Percentiles rank a stretch among this genome's conserved stretches.
Conservation (phyloP, 1,140 invertebrate species). For the Heliconius nattereri region DNA sequence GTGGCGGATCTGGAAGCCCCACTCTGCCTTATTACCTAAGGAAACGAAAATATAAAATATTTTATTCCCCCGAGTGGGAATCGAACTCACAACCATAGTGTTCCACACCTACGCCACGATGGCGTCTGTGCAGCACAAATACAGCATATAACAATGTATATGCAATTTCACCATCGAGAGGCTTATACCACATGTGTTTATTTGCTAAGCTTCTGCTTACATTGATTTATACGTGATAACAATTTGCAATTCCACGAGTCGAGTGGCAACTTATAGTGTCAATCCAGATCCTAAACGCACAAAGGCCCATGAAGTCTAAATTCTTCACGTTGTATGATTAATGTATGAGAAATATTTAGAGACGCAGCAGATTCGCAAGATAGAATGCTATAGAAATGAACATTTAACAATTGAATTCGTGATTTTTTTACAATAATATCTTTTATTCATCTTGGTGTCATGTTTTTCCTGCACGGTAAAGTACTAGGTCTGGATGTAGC, state of each 20-base stretch:
- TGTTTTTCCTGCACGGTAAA: conserved; percentile 33
- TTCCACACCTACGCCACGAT: too few relatives aligned
- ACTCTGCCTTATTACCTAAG: too few relatives aligned
- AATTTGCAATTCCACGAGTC: conserved; percentile 5
- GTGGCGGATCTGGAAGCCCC: too few relatives aligned
- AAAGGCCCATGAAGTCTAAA: not conserved
- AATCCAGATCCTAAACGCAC: not conserved
- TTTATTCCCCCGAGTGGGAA: too few relatives aligned
- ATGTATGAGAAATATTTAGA: conserved; percentile 13
- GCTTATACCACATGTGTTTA: not conserved
- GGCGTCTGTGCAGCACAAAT: too few relatives aligned
- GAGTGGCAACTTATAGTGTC: not conserved
- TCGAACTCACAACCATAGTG: too few relatives aligned
- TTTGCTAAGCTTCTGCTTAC: not conserved
- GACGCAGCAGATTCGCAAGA: not conserved
- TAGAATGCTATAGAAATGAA: conserved; percentile 8
- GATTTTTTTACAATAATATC: conserved; percentile 8
- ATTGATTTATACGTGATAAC: conserved; percentile 4
- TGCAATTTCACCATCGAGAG: not conserved
- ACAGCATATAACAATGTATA: not conserved
- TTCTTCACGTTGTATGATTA: conserved; percentile 9
- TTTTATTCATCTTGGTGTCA: conserved; percentile 30
- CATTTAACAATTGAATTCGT: conserved; percentile 1
- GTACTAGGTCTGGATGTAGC: conserved; percentile 8
- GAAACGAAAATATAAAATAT: too few relatives aligned